Evolutionary conservation across 2,888 invertebrate genomes (phyloP).

Genomic region (Tanytarsus gracilentus): DNA sequence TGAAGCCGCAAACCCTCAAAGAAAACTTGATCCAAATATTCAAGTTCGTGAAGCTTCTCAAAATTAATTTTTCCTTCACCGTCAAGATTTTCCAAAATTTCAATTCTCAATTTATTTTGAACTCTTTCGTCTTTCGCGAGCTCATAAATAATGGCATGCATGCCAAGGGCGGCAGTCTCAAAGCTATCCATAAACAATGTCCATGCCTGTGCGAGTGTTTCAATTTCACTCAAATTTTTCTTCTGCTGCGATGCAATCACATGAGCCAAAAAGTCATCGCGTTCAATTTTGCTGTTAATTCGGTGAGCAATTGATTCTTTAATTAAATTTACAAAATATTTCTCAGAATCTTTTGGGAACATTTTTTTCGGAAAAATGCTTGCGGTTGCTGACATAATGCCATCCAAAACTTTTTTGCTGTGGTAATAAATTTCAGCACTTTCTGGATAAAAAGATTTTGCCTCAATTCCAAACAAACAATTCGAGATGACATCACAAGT

Average conservation of each 20-base stretch:
- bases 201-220: background rate
- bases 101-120: constrained; percentile 17
- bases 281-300: constrained; percentile 29
- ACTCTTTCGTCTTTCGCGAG: background rate
- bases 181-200: background rate
- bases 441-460: constrained; percentile 34
- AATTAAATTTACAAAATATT: constrained; percentile 32
- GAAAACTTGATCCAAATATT: constrained; percentile 37
- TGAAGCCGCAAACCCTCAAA: constrained; percentile 30
- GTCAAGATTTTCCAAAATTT: constrained; percentile 8
- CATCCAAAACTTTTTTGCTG: background rate
- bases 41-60: constrained; percentile 34
- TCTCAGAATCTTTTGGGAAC: constrained; percentile 29
- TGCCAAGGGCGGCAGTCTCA: constrained; percentile 7
- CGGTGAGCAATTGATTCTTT: constrained; percentile 31
- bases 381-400: background rate
- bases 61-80: background rate
- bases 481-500: constrained; percentile 34
- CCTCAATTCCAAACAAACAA: constrained; percentile 39
- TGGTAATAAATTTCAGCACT: background rate
- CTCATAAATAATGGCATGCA: background rate
- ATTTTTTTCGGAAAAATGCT: constrained; percentile 30
- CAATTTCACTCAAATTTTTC: constrained; percentile 28
- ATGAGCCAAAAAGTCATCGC: constrained; percentile 33
- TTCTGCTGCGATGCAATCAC: constrained; percentile 32